A percentile compares a stretch with the other conserved stretches of the same genome.
Evolutionary conservation across 1,140 invertebrate species (phyloP).

Genomic region (Scaptomyza hsui): DNA sequence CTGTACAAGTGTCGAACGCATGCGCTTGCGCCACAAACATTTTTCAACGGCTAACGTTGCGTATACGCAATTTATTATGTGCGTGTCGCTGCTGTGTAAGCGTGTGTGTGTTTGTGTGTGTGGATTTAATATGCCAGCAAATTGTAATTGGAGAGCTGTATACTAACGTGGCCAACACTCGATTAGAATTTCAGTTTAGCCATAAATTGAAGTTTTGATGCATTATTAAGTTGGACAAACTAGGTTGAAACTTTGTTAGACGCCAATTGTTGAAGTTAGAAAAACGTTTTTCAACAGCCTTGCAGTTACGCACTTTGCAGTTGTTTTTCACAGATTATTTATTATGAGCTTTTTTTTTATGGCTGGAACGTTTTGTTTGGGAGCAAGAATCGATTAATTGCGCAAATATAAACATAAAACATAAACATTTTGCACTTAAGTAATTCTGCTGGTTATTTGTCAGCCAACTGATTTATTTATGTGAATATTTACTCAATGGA

Average conservation of each 20-base stretch:
- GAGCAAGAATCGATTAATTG: slow-evolving; percentile 70
- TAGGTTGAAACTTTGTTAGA: slow-evolving; percentile 48
- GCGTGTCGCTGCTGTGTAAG: slow-evolving; percentile 46
- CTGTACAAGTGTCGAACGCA: slow-evolving; percentile 70
- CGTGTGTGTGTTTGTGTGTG: slow-evolving; percentile 1
- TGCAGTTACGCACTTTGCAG: slow-evolving; percentile 51
- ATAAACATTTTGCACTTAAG: slow-evolving; percentile 51
- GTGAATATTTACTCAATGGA: slow-evolving; percentile 38
- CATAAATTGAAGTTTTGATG: slow-evolving; percentile 55
- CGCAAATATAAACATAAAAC: slow-evolving; percentile 48
- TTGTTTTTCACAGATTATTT: slow-evolving; percentile 17
- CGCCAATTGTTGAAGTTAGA: slow-evolving; percentile 24
- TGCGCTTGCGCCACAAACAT: slow-evolving; percentile 78
- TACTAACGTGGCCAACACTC: slow-evolving; percentile 43
- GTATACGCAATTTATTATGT: slow-evolving; percentile 80
- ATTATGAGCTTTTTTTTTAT: slow-evolving; percentile 12
- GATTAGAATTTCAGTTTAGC: slow-evolving; percentile 71
- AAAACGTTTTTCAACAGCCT: slow-evolving; percentile 6
- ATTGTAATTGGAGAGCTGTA: slow-evolving; percentile 65
- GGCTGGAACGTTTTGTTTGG: slow-evolving; percentile 50
- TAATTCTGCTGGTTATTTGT: slow-evolving; percentile 77
- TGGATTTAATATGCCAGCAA: slow-evolving; percentile 62
- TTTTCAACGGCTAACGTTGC: slow-evolving; percentile 66
- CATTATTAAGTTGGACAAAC: slow-evolving; percentile 54
- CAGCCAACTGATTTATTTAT: slow-evolving; percentile 71